Percentiles rank a stretch among this genome's conserved stretches.
Evolutionary conservation across 92 coral and sea anemone genomes (phyloP).

Genomic region (Pocillopora grandis): DNA sequence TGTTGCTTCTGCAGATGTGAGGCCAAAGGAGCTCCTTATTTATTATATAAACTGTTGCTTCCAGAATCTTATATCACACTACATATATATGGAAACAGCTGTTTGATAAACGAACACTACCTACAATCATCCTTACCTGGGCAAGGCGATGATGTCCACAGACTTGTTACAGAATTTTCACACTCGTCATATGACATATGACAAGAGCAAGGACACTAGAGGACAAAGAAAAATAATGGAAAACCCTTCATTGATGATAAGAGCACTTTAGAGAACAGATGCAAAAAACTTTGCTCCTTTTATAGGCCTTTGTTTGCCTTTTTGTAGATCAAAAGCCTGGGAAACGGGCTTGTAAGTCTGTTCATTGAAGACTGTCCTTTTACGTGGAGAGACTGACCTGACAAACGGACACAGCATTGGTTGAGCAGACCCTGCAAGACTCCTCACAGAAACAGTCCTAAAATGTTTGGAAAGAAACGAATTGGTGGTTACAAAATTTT

Average conservation of each 20-base stretch:
- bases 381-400: constrained; percentile 32
- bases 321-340: no score
- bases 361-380: background rate
- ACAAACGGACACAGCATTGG: constrained; percentile 3
- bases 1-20: no score
- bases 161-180: constrained; percentile 56
- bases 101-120: background rate
- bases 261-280: no score
- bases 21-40: no score
- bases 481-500: background rate
- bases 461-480: background rate
- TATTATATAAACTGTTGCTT: no score
- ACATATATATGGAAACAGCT: no score
- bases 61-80: no score
- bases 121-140: constrained; percentile 44
- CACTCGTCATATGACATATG: constrained; percentile 72
- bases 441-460: constrained; percentile 37
- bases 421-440: constrained; percentile 35
- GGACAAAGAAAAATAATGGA: background rate
- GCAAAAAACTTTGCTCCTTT: no score
- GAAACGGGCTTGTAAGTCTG: no score
- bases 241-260: background rate
- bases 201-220: constrained; percentile 75
- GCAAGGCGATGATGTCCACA: constrained; percentile 65
- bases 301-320: no score